Conservation (phyloP, 2,113 vertebrate genomes). For the Dendrocopos noguchii region DNA sequence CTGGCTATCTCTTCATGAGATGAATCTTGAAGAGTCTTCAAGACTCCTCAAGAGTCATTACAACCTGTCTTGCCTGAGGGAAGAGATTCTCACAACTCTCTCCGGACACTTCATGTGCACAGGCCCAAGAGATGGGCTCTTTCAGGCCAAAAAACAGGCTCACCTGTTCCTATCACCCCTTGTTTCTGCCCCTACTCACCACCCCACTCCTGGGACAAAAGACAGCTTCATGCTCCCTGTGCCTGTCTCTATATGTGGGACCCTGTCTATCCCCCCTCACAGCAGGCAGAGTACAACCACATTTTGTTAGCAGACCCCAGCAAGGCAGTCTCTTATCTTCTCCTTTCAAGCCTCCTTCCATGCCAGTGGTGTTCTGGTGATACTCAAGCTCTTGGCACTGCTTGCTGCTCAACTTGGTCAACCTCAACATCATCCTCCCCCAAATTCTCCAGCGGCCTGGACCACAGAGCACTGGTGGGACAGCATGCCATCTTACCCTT, state of each 20-base stretch:
- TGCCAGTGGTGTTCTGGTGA: not conserved
- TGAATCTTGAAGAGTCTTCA: too few relatives aligned
- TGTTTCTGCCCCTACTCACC: not conserved
- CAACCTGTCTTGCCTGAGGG: not conserved
- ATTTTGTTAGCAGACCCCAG: not conserved
- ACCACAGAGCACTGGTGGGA: fast-evolving
- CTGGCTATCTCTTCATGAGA: not conserved
- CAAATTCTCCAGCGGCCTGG: not conserved
- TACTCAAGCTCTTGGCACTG: not conserved
- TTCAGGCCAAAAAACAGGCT: not conserved
- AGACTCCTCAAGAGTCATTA: not conserved
- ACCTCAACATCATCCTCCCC: not conserved
- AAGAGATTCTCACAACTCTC: not conserved
- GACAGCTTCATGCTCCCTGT: not conserved
- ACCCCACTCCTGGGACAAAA: not conserved
- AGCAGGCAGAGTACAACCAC: not conserved
- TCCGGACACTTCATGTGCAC: not conserved
- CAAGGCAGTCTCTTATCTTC: not conserved
- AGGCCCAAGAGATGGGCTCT: not conserved
- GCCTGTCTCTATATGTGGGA: not conserved
- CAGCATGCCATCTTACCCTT: not conserved
- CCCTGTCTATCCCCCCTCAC: not conserved
- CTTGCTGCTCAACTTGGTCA: not conserved
- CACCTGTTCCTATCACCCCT: not conserved
- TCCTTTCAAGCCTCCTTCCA: not conserved